These are phyloP conservation scores for Polydrusus cervinus DNA, from an alignment of 2,888 invertebrate genomes.

Conservation along the genomic window DNA sequence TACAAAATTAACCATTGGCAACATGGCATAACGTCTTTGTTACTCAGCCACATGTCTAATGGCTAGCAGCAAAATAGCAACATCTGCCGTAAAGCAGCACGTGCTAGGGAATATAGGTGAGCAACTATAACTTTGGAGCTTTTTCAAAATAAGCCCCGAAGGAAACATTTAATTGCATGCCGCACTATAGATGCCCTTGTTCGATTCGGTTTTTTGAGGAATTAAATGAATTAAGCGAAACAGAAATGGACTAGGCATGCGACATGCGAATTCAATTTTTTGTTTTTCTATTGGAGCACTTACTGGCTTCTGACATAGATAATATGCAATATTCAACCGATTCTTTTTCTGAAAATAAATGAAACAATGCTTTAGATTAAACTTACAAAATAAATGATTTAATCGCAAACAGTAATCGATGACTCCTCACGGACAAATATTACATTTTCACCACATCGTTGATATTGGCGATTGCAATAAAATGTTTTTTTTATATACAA, in stretches of 20 bases:
- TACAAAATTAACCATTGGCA: constrained; percentile 12
- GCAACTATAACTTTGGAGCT: constrained; percentile 35
- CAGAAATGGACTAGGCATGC: constrained; percentile 29
- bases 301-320: no score
- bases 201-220: constrained; percentile 32
- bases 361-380: no score
- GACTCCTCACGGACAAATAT: no score
- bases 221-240: constrained; percentile 5
- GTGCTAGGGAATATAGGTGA: constrained; percentile 58
- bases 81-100: constrained; percentile 65
- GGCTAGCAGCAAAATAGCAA: constrained; percentile 64
- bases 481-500: no score
- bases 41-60: constrained; percentile 61
- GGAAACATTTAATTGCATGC: constrained; percentile 43
- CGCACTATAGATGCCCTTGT: constrained; percentile 28
- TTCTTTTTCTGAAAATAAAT: no score
- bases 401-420: no score
- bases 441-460: no score
- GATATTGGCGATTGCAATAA: no score
- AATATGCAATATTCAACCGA: no score
- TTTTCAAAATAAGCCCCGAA: constrained; percentile 40
- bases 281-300: no score
- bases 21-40: constrained; percentile 41
- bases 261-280: neutral
- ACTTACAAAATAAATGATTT: no score